Evolutionary conservation across 2,888 invertebrate species (phyloP), one percentile per base, ranked within the genome.

Genomic region (Coecobrya sp.): DNA sequence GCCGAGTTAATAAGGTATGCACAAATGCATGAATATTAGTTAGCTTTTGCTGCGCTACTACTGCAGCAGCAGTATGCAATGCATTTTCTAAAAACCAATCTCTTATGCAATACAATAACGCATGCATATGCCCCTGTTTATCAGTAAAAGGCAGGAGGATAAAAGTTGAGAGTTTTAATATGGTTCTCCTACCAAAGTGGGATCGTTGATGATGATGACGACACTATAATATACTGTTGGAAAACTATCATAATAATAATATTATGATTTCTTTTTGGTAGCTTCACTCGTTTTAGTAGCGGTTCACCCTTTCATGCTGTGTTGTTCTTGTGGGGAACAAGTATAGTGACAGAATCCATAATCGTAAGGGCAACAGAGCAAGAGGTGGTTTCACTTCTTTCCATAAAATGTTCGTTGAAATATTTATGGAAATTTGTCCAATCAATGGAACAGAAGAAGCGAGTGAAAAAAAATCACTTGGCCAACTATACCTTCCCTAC

Each of bases 371-470:
- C 42, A 73, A 68, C 3, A 13, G 42, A 73, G 42, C 36, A 73
- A 73, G 42, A 73, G 73, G 73, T 73, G 19, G 30, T 42, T 70
- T 87, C 10, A 19, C 10, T 19, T 73, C 49, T 70, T 42, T n/a
- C 73, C 42, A 42, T 73, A 42, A 36, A 42, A 42, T 65, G 36
- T 76, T 76, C 42, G 86, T 68, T 62, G 93, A 93, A 93, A 93
- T 91, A 90, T 90, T 93, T 93, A 90, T 90, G 90, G 73, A 91
- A 91, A 90, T 90, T 90, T 91, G 76, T 91, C 90, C 93, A 93
- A 93, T 93, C 93, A 93, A 86, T 68, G 90, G 87, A 91, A 86
- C 84, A 87, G 90, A 91, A 87, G 82, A 52, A 82, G 89, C 62
- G 55, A 85, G 92, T 86, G 86, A 73, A 70, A 89, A 92, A 92